Base-by-base conservation (phyloP, 2,888 invertebrate species). In the Ormyrus rosae region DNA sequence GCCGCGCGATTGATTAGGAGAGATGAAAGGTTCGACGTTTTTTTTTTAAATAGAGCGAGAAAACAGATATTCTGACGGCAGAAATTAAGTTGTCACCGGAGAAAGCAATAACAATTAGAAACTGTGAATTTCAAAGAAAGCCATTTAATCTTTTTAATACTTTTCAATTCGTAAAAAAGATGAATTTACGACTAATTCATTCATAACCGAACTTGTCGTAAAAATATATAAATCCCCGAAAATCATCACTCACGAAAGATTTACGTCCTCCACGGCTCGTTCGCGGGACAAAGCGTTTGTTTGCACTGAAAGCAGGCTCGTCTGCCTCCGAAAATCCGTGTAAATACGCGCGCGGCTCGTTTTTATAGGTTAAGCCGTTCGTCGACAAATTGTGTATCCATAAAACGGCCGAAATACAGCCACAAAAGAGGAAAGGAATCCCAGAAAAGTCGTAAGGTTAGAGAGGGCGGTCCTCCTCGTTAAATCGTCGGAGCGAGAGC, bases 401-500 rank as follows among this genome's bases (percentile, higher is more conserved):
- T 48, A 46, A 69, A 10, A 46, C 45, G n/a, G 13, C 6, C 6
- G 48, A n/a, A 55, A 34, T 34, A 34, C 34, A 34, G 34, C 34
- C 34, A 4, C 34, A 34, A 1, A 34, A n/a, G 7, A 51, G 45
- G 50, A 19, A 50, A 55, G 10, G 10, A 50, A 56, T 69, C 73
- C 13, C 10, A 68, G 78, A 79, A 79, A 69, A 73, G 68, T 79
- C 78, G 45, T 78, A 78, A 78, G 61, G 72, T 56, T 51, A 55
- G 60, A 46, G 79, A 46, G 68, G 55, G 51, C 51, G 53, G 58
- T 19, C 34, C 50, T 10, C 61, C 67, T 71, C 67, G 77, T 64
- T 63, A 64, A 70, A 50, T 67, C 53, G 51, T 75, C 56, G 53
- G 58, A 77, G 60, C 67, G 67, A 75, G n/a, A 13, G n/a, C 34